Percentiles rank a stretch among this genome's conserved stretches.
Evolutionary conservation across 2,797 vertebrate genomes (phyloP).

Genomic region (Cetoscarus ocellatus): DNA sequence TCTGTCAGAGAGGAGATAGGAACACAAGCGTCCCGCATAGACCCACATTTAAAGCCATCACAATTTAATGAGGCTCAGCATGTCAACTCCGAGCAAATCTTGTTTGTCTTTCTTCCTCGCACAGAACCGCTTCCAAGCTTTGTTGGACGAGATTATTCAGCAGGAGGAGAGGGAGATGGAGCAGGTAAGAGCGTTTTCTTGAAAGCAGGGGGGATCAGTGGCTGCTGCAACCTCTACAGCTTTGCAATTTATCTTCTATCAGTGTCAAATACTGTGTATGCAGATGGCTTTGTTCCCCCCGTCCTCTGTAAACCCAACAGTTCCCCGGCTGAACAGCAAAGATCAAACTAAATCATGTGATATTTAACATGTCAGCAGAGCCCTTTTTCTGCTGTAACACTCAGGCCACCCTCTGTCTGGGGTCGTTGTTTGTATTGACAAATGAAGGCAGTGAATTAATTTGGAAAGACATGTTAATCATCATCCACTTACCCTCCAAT

Average conservation of each 20-base stretch:
- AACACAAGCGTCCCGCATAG: conserved; percentile 56
- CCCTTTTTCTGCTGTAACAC: conserved; percentile 8
- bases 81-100: conserved; percentile 55
- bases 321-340: conserved; percentile 27
- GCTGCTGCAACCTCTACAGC: conserved; percentile 21
- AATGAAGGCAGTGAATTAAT: conserved; percentile 63
- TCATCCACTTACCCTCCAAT: conserved; percentile 77
- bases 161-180: conserved; percentile 97
- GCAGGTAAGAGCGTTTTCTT: conserved; percentile 85
- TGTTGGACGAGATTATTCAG: conserved; percentile 95
- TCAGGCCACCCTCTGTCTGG: conserved; percentile 45
- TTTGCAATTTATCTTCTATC: conserved; percentile 34
- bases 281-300: background rate
- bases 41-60: conserved; percentile 61
- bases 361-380: conserved; percentile 42
- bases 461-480: conserved; percentile 74
- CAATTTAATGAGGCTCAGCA: conserved; percentile 69
- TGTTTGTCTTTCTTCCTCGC: conserved; percentile 48
- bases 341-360: conserved; percentile 37
- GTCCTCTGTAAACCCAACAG: conserved; percentile 7
- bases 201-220: conserved; percentile 28
- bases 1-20: conserved; percentile 72
- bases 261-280: conserved; percentile 34
- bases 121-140: conserved; percentile 94
- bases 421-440: conserved; percentile 64